Base-by-base conservation (phyloP, 2,888 invertebrate genomes). In the Diplolepis rosae region DNA sequence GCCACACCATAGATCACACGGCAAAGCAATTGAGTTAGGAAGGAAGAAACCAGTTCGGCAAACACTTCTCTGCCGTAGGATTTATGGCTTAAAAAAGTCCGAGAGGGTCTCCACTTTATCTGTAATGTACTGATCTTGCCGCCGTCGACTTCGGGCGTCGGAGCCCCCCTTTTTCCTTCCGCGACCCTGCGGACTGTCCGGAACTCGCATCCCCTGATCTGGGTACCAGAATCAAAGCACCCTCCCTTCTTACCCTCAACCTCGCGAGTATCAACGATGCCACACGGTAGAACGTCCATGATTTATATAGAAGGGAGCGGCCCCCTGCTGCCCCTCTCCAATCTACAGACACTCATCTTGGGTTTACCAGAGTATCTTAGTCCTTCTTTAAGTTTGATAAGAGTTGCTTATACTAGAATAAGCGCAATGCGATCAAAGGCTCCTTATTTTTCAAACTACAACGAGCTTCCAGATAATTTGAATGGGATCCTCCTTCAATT, bases 41-140 rank as follows among this genome's bases (percentile, higher is more conserved):
- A 88, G 88, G 87, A 88, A 88, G 87, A 87, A 88, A 88, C 87
- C 87, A 88, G 88, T 88, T 88, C 87, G 85, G 88, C 88, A 88
- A 88, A 88, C 88, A 88, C 88, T 87, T 85, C 85, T 85, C 77
- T 75, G 77, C 79, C 69, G 66, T 71, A 76, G 78, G 85, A 88
- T 88, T 88, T 88, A 88, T 88, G 81, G 85, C 87, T 88, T 88
- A 88, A 88, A 88, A 88, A 88, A 87, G 84, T 87, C 87, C 84
- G 77, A 77, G 84, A 80, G 83, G 85, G 84, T 78, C 80, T 74
- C 82, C 84, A 84, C 85, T 88, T 88, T 88, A 88, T 88, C 88
- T 87, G 87, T 88, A 88, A 88, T 87, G 88, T 88, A 88, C 87
- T 87, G 88, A 88, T 88, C 88, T 87, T 84, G 84, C 86, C 84